Conservation (phyloP, 2,797 vertebrate genomes). For the Tragelaphus eurycerus region DNA sequence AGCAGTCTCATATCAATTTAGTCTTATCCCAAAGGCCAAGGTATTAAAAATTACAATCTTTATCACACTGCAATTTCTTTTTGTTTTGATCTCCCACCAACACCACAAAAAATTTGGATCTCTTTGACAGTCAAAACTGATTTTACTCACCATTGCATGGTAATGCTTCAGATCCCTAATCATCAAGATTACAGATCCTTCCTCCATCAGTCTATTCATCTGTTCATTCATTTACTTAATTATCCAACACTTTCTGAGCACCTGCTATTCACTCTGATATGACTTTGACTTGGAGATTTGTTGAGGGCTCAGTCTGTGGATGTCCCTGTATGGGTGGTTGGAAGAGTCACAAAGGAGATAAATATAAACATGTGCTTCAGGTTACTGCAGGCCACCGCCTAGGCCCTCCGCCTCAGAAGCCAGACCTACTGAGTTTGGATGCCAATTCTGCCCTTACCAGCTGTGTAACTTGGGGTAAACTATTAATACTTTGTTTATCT, state of each 20-base stretch:
- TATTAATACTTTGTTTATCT: background rate
- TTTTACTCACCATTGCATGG: background rate
- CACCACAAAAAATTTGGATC: background rate
- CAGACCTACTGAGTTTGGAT: background rate
- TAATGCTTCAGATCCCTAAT: background rate
- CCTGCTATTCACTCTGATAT: background rate
- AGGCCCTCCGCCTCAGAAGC: background rate
- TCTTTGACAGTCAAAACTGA: background rate
- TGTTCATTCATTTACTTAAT: background rate
- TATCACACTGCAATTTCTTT: background rate
- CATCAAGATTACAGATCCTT: background rate
- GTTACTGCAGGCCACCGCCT: fast-evolving
- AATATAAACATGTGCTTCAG: background rate
- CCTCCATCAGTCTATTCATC: background rate
- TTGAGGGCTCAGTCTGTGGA: background rate
- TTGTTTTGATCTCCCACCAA: background rate
- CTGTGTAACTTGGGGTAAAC: background rate
- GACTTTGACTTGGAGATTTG: background rate
- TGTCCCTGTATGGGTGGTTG: background rate
- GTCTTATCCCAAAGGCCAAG: background rate
- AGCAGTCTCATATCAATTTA: background rate
- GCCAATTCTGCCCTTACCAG: background rate
- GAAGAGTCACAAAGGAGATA: background rate
- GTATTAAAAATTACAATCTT: background rate
- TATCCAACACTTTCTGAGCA: background rate